Conservation (phyloP, 2,888 invertebrate species). For the Lithophane leautieri region DNA sequence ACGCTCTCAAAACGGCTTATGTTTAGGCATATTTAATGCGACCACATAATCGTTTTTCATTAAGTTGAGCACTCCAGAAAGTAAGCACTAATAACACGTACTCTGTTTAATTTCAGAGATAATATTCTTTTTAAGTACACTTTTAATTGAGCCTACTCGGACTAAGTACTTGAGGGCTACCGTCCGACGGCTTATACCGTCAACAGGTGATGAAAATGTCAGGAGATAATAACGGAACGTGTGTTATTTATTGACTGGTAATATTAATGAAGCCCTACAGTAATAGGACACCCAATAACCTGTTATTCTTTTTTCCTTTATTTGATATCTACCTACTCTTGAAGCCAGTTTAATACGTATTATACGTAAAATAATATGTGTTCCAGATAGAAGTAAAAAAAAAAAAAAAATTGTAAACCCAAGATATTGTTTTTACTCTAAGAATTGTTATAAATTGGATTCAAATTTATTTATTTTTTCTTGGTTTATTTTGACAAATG, state of each 20-base stretch:
- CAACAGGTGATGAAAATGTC: slow-evolving; percentile 76
- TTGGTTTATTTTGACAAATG: too few relatives aligned
- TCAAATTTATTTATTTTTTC: neutral
- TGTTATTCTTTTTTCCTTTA: slow-evolving; percentile 25
- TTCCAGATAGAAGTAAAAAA: neutral
- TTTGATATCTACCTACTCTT: neutral
- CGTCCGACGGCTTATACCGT: slow-evolving; percentile 63
- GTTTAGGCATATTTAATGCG: slow-evolving; percentile 14
- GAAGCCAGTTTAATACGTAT: neutral
- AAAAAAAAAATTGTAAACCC: neutral
- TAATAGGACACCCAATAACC: slow-evolving; percentile 47
- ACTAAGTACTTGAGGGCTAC: slow-evolving; percentile 46
- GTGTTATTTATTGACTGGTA: slow-evolving; percentile 64
- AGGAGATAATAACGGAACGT: slow-evolving; percentile 69
- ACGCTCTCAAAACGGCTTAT: neutral
- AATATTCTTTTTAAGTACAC: slow-evolving; percentile 57
- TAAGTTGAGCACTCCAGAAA: slow-evolving; percentile 43
- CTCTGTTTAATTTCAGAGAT: slow-evolving; percentile 60
- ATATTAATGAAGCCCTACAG: slow-evolving; percentile 59
- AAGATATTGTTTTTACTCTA: neutral
- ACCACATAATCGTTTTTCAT: slow-evolving; percentile 45
- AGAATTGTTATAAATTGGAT: neutral
- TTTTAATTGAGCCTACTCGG: slow-evolving; percentile 62
- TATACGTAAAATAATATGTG: neutral
- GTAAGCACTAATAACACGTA: slow-evolving; percentile 54